These are phyloP conservation scores for Mallotus villosus DNA, from an alignment of 2,797 vertebrate genomes.

Conservation along the genomic window DNA sequence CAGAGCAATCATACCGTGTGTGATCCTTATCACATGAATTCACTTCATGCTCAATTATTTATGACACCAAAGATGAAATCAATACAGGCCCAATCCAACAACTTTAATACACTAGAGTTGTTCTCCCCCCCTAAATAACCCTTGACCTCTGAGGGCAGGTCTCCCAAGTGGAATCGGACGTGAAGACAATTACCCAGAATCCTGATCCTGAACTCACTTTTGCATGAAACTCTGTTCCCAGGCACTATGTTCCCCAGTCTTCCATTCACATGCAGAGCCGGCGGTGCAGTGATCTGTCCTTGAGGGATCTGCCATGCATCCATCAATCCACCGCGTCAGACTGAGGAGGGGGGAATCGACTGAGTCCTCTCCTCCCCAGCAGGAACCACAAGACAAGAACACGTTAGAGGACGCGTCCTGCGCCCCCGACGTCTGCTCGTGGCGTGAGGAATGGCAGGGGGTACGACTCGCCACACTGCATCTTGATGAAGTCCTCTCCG, in stretches of 20 bases:
- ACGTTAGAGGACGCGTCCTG: slow-evolving; percentile 42
- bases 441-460: slow-evolving; percentile 54
- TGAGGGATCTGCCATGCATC: slow-evolving; percentile 32
- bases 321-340: slow-evolving; percentile 51
- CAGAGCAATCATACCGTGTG: not conserved
- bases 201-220: not conserved
- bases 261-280: not conserved
- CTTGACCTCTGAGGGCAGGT: not conserved
- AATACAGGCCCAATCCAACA: slow-evolving; percentile 31
- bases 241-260: not conserved
- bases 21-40: slow-evolving; percentile 6
- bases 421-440: slow-evolving; percentile 36
- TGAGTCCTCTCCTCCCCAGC: slow-evolving; percentile 2
- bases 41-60: slow-evolving; percentile 14
- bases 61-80: slow-evolving; percentile 32
- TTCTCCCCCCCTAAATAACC: not conserved
- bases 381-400: slow-evolving; percentile 27
- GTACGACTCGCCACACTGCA: slow-evolving; percentile 34
- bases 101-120: slow-evolving; percentile 20
- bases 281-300: slow-evolving; percentile 31
- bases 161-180: too few relatives aligned
- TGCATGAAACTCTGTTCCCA: not conserved
- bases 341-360: not conserved
- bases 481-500: slow-evolving; percentile 44
- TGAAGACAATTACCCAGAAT: not conserved